A percentile compares a stretch with the other conserved stretches of the same genome.
Evolutionary conservation across 2,113 vertebrate genomes (phyloP).

Genomic region (Heliornis fulica): DNA sequence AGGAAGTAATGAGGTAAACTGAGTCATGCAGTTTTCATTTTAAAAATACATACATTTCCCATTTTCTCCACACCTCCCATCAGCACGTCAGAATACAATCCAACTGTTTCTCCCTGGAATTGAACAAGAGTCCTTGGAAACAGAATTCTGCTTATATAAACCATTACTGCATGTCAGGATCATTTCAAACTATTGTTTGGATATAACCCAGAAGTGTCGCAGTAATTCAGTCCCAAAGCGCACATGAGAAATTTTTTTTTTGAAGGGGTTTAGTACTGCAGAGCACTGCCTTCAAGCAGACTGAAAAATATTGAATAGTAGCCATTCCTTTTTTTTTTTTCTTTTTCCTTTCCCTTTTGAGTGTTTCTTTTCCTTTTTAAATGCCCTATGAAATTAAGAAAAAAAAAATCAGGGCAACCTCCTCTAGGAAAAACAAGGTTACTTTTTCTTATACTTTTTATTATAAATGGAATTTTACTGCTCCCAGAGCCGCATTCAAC

Average conservation of each 20-base stretch:
- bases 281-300: conserved; percentile 27
- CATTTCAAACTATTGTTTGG: conserved; percentile 49
- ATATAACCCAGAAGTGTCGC: conserved; percentile 68
- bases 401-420: neutral
- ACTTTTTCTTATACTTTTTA: neutral
- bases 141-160: conserved; percentile 48
- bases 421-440: conserved; percentile 1
- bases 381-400: neutral
- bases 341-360: neutral
- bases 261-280: conserved; percentile 22
- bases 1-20: neutral
- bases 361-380: neutral
- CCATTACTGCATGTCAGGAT: conserved; percentile 43
- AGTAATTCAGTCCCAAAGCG: conserved; percentile 55
- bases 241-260: conserved; percentile 38
- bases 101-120: neutral
- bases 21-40: neutral
- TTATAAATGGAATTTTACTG: conserved; percentile 14
- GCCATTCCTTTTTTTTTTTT: neutral
- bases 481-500: neutral
- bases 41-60: neutral
- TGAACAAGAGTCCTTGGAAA: conserved; percentile 11
- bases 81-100: neutral
- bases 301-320: neutral
- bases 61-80: neutral